phyloP scores from a whole-genome alignment of 2,888 invertebrate genomes.

The Mythimna loreyi region DNA sequence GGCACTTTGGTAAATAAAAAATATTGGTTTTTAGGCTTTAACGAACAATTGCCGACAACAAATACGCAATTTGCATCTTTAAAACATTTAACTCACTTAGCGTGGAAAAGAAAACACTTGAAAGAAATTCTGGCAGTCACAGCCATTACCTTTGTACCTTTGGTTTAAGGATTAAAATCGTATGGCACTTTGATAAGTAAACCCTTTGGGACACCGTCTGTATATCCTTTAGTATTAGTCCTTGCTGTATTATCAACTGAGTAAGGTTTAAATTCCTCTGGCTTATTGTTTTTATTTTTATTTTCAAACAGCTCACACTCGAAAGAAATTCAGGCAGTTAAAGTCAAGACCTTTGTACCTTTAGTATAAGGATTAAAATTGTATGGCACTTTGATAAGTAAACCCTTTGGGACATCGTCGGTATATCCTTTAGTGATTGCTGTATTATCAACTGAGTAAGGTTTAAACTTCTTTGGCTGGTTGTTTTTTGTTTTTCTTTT shows the following conservation, averaged over 20 bases:
- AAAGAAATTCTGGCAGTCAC: slow-evolving; percentile 1
- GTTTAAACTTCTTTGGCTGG: slow-evolving; percentile 23
- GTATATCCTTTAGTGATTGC: neutral
- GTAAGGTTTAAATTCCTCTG: slow-evolving; percentile 31
- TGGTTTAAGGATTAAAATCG: slow-evolving; percentile 33
- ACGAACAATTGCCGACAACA: slow-evolving; percentile 53
- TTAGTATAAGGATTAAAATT: slow-evolving; percentile 33
- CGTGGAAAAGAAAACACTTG: slow-evolving; percentile 44
- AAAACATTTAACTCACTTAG: slow-evolving; percentile 47
- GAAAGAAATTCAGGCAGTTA: slow-evolving; percentile 1
- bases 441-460: slow-evolving; percentile 5
- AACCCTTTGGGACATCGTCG: neutral
- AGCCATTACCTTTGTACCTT: slow-evolving; percentile 7
- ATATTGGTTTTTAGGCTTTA: slow-evolving; percentile 66
- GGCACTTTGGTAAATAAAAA: slow-evolving; percentile 41
- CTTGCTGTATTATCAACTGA: neutral
- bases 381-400: neutral
- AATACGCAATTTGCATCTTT: slow-evolving; percentile 57
- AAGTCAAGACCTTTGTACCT: slow-evolving; percentile 7
- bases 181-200: neutral
- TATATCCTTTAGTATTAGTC: neutral
- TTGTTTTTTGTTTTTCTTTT: slow-evolving; percentile 20
- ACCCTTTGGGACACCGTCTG: neutral
- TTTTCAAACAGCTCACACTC: slow-evolving; percentile 23
- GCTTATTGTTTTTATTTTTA: slow-evolving; percentile 7